Percentiles rank a stretch among this genome's conserved stretches.
Conservation (phyloP, 2,797 vertebrate species). For the Phataginus tricuspis region DNA sequence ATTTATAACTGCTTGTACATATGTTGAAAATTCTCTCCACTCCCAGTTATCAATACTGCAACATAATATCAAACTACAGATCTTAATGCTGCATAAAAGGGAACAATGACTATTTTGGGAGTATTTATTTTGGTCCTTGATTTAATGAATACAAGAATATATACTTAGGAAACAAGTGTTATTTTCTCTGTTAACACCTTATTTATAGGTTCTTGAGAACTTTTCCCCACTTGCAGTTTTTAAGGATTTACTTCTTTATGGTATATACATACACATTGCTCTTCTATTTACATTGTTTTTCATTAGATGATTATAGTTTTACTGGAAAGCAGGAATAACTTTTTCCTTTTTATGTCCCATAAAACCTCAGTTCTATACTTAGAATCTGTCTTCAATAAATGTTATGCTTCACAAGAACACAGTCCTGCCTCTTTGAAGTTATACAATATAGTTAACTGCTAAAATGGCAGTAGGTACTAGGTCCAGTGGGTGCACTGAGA, state of each 20-base stretch:
- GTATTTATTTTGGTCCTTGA: not conserved
- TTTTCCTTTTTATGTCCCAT: not conserved
- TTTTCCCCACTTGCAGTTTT: not conserved
- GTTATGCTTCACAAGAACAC: not conserved
- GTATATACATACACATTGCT: not conserved
- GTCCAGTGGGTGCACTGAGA: not conserved
- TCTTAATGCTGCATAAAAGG: not conserved
- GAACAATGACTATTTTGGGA: not conserved
- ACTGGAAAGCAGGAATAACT: not conserved
- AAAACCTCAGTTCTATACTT: not conserved
- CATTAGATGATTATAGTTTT: not conserved
- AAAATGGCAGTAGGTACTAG: not conserved
- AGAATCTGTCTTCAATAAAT: not conserved
- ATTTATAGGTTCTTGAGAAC: not conserved
- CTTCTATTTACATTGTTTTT: not conserved
- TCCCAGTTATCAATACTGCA: not conserved
- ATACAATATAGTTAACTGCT: not conserved
- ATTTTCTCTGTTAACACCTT: constrained; percentile 2
- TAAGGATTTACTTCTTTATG: not conserved
- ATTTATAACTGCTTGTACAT: not conserved
- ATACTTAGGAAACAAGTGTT: not conserved
- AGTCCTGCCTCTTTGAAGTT: not conserved
- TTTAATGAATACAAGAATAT: not conserved
- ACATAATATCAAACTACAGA: not conserved
- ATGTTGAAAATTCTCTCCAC: not conserved